Base-by-base conservation (phyloP, 2,797 vertebrate species). In the Macropus fuliginosus region DNA sequence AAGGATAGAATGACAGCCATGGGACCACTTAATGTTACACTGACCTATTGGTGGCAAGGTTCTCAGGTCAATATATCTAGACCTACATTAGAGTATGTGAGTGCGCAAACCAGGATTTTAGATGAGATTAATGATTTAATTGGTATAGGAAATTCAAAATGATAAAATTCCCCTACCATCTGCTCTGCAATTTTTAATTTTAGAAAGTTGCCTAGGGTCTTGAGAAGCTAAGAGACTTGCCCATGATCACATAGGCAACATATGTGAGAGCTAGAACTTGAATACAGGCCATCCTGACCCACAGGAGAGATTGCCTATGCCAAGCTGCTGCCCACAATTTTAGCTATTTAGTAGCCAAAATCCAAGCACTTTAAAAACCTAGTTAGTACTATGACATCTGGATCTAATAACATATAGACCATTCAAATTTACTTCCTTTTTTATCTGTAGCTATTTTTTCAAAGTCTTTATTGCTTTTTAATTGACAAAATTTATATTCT, bases 401-500 rank as follows among this genome's bases (percentile, higher is more conserved):
- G 11, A 92, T 91, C 34, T 92, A 91, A 81, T 95, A 89, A 92
- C 55, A 10, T 94, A 3, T 24, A 93, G 21, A 91, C n/a, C 74
- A 1, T 34, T 94, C 91, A 92, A 46, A 95, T 96, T 90, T 92
- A 66, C 9, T 91, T 95, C 14, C 50, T 91, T 94, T 87, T 92
- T 16, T 54, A 57, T 93, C 55, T 95, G 66, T 81, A 81, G 40
- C 13, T 93, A 1, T 74, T 6, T 93, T 95, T 95, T 91, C 31
- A 50, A 95, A 4, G 29, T 57, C 6, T 56, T 94, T 74, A 94
- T 56, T 92, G 46, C 6, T 92, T 74, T 4, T 92, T 89, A 94
- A 90, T 92, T 95, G 56, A 66, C 46, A 95, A 94, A 95, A 95
- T 91, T 55, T 74, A 56, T 90, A 56, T 91, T 87, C 21, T 12